Base-by-base conservation (phyloP, 2,113 vertebrate species). In the Empidonax traillii region DNA sequence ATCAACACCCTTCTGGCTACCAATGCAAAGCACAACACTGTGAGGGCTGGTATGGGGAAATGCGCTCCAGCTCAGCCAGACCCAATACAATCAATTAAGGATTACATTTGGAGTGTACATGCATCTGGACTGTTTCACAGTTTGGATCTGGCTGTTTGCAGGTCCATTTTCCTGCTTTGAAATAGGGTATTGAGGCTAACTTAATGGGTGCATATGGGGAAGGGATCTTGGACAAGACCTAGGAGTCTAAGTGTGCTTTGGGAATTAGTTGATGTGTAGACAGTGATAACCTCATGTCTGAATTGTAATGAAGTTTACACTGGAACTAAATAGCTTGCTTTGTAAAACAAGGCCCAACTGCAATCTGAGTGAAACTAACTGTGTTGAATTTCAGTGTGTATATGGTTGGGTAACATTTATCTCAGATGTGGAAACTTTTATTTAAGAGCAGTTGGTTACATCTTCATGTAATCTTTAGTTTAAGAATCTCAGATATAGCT, bases 271-370 rank as follows among this genome's bases (percentile, higher is more conserved):
- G 82, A 58, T 56, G 2, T 58, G 37, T 59, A 67, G 67, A 59
- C 37, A 67, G 37, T 74, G 52, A 67, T 88, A 53, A 62, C 79
- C 68, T 94, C 83, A 88, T 84, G 49, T 84, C 55, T 89, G 94
- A 93, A 89, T 74, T 84, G 75, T 71, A 74, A 51, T 90, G 39
- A 92, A 53, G 87, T 95, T 96, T 95, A 85, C 63, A 65, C 71
- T 95, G 88, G 92, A 93, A 93, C 51, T 77, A 39, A 83, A 43
- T 43, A 77, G 46, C 63, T 90, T 90, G 51, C 51, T 81, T 30
- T 77, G 47, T 84, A 81, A 87, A 94, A 23, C 58, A 88, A 63
- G 56, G 21, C 59, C 47, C 62, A 88, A 43, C 21, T 86, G 46
- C 76, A 90, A 10, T 90, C 55, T 68, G 89, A 74, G 69, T 72